A percentile compares a stretch with the other conserved stretches of the same genome.
Evolutionary conservation across 2,797 vertebrate genomes (phyloP).

Genomic region (Micropoecilia bifurca): DNA sequence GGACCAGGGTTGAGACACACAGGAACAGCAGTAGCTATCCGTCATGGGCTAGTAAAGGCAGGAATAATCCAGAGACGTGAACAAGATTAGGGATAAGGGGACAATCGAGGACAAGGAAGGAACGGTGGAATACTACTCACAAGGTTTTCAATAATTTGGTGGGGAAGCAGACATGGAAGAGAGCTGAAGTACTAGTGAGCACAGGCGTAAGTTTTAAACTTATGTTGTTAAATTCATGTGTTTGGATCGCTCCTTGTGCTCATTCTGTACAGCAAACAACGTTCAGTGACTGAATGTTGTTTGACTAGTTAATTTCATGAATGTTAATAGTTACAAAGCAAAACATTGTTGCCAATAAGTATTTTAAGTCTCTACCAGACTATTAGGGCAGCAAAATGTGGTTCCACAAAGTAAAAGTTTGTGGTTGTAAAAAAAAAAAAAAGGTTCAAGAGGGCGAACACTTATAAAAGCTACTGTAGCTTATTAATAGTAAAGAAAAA

Average conservation of each 20-base stretch:
- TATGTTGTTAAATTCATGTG: not conserved
- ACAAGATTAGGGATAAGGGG: not conserved
- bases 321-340: not conserved
- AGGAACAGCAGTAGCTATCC: not conserved
- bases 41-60: not conserved
- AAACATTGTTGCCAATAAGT: not conserved
- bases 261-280: not conserved
- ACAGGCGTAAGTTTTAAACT: not conserved
- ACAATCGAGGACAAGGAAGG: not conserved
- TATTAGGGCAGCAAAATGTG: not conserved
- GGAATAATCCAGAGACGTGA: not conserved
- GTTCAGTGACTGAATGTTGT: not conserved
- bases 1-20: no score
- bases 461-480: not conserved
- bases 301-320: not conserved
- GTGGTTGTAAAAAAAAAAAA: not conserved
- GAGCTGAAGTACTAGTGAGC: no score
- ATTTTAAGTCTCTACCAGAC: not conserved
- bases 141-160: not conserved
- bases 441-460: not conserved
- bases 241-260: not conserved
- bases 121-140: not conserved
- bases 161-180: no score
- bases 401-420: not conserved
- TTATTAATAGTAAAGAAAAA: slow-evolving; percentile 6